Evolutionary conservation across 1,140 invertebrate genomes (phyloP), one percentile per base, ranked within the genome.

Genomic region (Bombus soroeensis): DNA sequence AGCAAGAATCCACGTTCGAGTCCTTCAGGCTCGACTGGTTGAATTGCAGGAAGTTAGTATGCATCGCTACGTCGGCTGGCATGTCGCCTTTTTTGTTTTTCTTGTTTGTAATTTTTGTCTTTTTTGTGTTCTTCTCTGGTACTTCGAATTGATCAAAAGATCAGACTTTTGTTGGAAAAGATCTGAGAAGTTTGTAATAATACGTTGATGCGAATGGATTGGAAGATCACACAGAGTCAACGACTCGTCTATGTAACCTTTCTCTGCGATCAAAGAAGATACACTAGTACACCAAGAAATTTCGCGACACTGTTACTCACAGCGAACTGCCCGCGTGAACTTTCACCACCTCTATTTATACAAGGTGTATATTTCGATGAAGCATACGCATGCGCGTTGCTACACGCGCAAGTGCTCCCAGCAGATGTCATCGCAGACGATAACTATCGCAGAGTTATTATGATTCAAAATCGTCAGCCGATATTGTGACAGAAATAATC

Each of bases 21-120:
- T 91, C 87, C 81, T 92, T 91, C 81, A 92, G 22, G 39, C 92
- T 92, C 62, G 91, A 85, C 72, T 93, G 92, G 81, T 93, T 92
- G 70, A 94, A 92, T 64, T 93, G 92, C 18, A 94, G 89, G 81
- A 94, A 94, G 80, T 93, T 94, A n/a, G 92, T 91, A 74, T 94
- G 93, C 89, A 94, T 94, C 13, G 94, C 94, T 73, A 95, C 94
- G 93, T 95, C 94, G 43, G 93, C 94, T 43, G 95, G 95, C 95
- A 95, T 95, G 71, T 92, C 93, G 71, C 4, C n/a, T 64, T 43
- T 74, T 71, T 79, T 59, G 39, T 47, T 73, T 32, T 74, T 18
- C 43, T 41, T n/a, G 18, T 39, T 81, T 57, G 18, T 53, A 53
- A 43, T 75, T n/a, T 75, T 34, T 53, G 28, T 37, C 28, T 34